Conservation (phyloP, 2,797 vertebrate genomes). For the Anolis apletophallus region DNA sequence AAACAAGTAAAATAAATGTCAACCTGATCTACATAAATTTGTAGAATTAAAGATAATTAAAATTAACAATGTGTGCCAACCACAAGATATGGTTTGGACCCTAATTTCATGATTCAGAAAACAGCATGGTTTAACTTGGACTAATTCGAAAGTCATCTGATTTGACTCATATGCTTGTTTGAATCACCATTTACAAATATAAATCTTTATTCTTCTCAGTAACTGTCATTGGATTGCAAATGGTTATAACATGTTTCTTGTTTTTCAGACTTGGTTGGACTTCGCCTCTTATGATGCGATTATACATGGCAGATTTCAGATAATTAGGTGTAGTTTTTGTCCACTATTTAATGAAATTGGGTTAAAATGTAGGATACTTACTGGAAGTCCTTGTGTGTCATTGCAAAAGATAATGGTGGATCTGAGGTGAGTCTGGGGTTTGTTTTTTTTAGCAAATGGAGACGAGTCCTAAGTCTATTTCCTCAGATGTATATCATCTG, state of each 20-base stretch:
- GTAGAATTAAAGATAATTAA: too few species aligned
- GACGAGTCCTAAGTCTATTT: too few species aligned
- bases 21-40: too few species aligned
- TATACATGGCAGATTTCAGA: background rate
- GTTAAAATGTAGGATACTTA: too few species aligned
- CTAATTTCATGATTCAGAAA: background rate
- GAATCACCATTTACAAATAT: background rate
- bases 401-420: too few species aligned
- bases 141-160: background rate
- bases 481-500: too few species aligned
- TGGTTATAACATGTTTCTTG: background rate
- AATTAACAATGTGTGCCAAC: background rate
- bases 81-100: background rate
- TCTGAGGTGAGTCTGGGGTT: too few species aligned
- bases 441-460: too few species aligned
- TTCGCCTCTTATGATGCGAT: background rate
- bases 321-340: background rate
- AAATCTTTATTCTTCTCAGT: background rate
- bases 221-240: background rate
- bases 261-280: background rate
- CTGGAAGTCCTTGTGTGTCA: too few species aligned
- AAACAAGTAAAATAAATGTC: too few species aligned
- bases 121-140: background rate
- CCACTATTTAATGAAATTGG: too few species aligned
- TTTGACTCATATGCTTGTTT: background rate